phyloP scores from a whole-genome alignment of 2,888 invertebrate species.

The Drosophila anomalata region DNA sequence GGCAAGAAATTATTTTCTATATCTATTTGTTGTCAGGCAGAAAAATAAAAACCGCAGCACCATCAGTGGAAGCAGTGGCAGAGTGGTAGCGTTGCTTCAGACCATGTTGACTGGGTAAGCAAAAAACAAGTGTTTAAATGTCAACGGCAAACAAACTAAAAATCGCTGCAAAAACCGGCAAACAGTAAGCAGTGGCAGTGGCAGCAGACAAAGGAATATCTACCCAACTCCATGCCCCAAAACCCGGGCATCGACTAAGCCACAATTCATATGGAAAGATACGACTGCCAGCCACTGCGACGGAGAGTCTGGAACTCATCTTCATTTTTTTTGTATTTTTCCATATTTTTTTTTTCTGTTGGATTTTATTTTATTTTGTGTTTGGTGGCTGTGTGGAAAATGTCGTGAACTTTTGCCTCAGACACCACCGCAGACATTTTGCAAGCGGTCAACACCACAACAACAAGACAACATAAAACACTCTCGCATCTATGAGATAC shows the following conservation, averaged over 20 bases:
- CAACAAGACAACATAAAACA: background rate
- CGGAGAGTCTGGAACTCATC: conserved; percentile 57
- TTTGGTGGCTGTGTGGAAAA: conserved; percentile 47
- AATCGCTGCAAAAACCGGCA: conserved; percentile 56
- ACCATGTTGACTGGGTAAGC: conserved; percentile 25
- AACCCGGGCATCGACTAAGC: conserved; percentile 36
- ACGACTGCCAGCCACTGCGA: conserved; percentile 40
- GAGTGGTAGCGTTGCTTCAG: conserved; percentile 9
- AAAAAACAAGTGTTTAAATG: conserved; percentile 76
- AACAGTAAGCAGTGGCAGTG: conserved; percentile 7
- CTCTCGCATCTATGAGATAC: conserved; percentile 36
- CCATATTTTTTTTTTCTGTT: conserved; percentile 18
- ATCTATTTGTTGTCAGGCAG: conserved; percentile 52
- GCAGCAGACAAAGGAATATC: conserved; percentile 39
- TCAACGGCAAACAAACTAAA: conserved; percentile 66
- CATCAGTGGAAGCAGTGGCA: conserved; percentile 11
- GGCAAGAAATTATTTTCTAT: conserved; percentile 57
- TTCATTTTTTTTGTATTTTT: conserved; percentile 53
- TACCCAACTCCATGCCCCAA: conserved; percentile 4
- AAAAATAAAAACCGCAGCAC: conserved; percentile 48
- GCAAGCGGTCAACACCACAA: conserved; percentile 34
- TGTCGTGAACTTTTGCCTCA: conserved; percentile 56
- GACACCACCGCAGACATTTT: conserved; percentile 32
- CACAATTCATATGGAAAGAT: conserved; percentile 67
- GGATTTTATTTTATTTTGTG: conserved; percentile 4